phyloP scores from a whole-genome alignment of 2,113 vertebrate species.

The Carlito syrichta region DNA sequence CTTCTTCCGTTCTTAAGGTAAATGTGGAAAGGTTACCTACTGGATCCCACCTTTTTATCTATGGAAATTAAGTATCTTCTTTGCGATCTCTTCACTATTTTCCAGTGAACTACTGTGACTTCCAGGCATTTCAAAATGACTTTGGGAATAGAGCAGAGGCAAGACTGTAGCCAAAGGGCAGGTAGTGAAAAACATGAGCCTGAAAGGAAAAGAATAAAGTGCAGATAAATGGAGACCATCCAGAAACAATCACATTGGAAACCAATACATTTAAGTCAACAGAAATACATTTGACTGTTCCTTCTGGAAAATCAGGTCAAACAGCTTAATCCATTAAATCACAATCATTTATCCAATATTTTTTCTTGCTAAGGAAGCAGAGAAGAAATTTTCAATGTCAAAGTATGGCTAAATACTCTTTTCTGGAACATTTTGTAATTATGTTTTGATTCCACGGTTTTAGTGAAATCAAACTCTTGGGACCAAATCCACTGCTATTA shows the following conservation, averaged over 20 bases:
- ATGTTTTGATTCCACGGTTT: neutral
- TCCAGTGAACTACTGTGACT: neutral
- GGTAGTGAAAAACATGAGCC: neutral
- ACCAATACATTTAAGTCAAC: neutral
- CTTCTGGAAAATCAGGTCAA: conserved; percentile 37
- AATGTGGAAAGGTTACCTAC: neutral
- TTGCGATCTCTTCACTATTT: neutral
- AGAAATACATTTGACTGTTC: conserved; percentile 17
- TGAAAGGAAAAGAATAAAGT: conserved; percentile 27
- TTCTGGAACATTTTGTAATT: conserved; percentile 12
- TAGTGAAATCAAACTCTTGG: neutral
- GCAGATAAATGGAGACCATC: neutral
- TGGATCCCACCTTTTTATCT: neutral
- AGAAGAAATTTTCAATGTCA: conserved; percentile 7
- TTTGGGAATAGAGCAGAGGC: neutral
- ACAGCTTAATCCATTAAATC: conserved; percentile 22
- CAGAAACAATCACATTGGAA: conserved; percentile 22
- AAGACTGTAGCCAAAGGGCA: neutral
- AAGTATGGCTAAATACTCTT: neutral
- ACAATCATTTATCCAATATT: conserved; percentile 34
- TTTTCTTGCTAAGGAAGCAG: conserved; percentile 31
- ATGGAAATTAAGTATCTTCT: neutral
- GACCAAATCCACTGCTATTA: neutral
- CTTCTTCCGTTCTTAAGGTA: neutral
- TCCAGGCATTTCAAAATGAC: neutral